Evolutionary conservation across 2,888 invertebrate genomes (phyloP), one percentile per base, ranked within the genome.

Genomic region (Mycogona germanica): DNA sequence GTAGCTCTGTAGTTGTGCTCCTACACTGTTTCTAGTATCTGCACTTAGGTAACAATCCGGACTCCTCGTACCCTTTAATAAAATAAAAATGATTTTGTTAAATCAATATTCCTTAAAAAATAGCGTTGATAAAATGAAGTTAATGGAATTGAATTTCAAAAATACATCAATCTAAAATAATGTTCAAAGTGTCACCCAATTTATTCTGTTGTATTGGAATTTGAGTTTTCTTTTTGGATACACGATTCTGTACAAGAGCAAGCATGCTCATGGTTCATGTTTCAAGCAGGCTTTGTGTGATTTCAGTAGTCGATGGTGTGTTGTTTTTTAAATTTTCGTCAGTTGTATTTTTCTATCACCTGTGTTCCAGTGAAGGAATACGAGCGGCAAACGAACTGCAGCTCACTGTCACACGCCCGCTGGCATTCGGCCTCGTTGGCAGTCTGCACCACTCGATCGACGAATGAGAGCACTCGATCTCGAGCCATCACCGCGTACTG

Each of bases 321-420:
- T n/a, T n/a, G n/a, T n/a, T n/a, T n/a, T n/a, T n/a, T n/a, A n/a
- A n/a, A n/a, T n/a, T n/a, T n/a, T n/a, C n/a, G n/a, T n/a, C n/a
- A n/a, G n/a, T n/a, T n/a, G n/a, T n/a, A n/a, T n/a, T n/a, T n/a
- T n/a, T n/a, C n/a, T n/a, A n/a, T n/a, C n/a, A 55, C 55, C 46
- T 53, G 56, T n/a, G 35, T 23, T 1, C 44, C 48, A 41, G 69
- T 61, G 61, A 69, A 70, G 7, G 71, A 67, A 62, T 67, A 72
- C 5, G 71, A 66, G 25, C 72, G 64, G 60, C 72, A 72, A 55
- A 68, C 68, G 62, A 72, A 72, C 28, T 68, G 65, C 25, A 65
- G 59, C 60, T 70, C 72, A 25, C 64, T 64, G 58, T 71, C 69
- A 59, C 72, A 72, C 47, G 71, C 69, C 51, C 66, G 58, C 59